These are phyloP conservation scores for Psittacara wagleri DNA, from an alignment of 2,113 vertebrate species.

Conservation along the genomic window DNA sequence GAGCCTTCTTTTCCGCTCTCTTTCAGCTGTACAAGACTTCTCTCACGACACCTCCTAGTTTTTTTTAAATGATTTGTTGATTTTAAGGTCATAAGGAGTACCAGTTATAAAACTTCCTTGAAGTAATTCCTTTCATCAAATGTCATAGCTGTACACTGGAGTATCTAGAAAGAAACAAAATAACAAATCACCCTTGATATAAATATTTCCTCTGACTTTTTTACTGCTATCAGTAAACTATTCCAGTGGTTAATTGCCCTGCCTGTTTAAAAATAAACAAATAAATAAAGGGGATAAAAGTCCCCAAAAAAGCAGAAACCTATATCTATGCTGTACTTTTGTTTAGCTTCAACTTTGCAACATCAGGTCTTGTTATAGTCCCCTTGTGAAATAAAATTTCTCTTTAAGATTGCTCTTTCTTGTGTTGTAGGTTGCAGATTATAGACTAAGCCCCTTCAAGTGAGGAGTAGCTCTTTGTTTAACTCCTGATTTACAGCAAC, in stretches of 20 bases:
- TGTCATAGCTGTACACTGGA: rapidly evolving
- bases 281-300: neutral
- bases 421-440: neutral
- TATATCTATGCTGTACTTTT: neutral
- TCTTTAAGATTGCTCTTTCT: neutral
- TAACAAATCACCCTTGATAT: neutral
- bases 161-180: neutral
- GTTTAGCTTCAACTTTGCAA: neutral
- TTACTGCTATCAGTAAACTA: neutral
- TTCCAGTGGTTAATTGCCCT: neutral
- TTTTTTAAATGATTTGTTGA: neutral
- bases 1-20: neutral
- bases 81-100: neutral
- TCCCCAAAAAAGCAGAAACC: neutral
- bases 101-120: neutral
- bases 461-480: neutral
- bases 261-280: neutral
- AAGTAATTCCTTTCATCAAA: neutral
- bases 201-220: neutral
- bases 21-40: neutral
- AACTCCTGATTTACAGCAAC: neutral
- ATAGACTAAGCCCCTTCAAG: neutral
- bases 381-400: neutral
- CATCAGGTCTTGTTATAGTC: neutral
- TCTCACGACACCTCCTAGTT: neutral